Conservation (phyloP, 2,113 vertebrate genomes). For the Oreochromis niloticus region DNA sequence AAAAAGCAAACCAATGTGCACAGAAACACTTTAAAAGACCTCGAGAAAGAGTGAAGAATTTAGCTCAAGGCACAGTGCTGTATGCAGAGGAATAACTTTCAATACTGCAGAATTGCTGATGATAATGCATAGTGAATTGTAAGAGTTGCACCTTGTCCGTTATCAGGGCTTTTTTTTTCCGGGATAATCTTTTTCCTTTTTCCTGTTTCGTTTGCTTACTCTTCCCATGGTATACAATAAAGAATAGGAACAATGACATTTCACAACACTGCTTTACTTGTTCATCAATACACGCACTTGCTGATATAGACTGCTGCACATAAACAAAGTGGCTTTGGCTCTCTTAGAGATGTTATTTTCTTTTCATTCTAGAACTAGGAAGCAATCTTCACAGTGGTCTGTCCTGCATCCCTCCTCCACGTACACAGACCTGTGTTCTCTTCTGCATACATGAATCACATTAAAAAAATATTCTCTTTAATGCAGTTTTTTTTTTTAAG, state of each 20-base stretch:
- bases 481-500: neutral
- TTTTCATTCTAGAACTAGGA: neutral
- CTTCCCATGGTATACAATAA: neutral
- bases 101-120: neutral
- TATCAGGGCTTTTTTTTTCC: neutral
- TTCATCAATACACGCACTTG: neutral
- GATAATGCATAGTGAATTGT: neutral
- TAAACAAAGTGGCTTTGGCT: neutral
- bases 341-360: neutral
- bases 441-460: neutral
- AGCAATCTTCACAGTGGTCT: neutral
- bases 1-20: neutral
- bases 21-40: neutral
- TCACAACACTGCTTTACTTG: neutral
- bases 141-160: neutral
- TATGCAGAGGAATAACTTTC: neutral
- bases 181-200: neutral
- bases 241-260: neutral
- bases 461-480: neutral
- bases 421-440: neutral
- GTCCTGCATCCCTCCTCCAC: neutral
- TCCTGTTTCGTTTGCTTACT: neutral
- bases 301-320: neutral
- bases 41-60: rapidly evolving
- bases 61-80: neutral